A percentile compares a stretch with the other conserved stretches of the same genome.
These are phyloP conservation scores for Potamarius usumacintae DNA, from an alignment of 2,113 vertebrate species.

Conservation along the genomic window DNA sequence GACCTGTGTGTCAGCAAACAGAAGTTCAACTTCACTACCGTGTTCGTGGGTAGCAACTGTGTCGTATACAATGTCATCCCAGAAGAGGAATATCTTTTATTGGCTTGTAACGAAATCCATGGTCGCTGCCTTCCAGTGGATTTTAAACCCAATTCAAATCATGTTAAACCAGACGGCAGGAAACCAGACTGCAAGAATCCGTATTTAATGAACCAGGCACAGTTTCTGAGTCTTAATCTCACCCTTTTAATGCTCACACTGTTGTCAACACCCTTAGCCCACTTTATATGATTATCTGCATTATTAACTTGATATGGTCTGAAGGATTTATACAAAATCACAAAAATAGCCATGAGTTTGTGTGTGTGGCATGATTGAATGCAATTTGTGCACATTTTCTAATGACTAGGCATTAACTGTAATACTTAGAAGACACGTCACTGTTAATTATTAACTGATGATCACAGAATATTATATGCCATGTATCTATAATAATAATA, in stretches of 20 bases:
- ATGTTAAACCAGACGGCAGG: background rate
- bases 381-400: no score
- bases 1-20: slow-evolving; percentile 37
- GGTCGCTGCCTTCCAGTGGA: background rate
- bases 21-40: background rate
- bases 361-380: no score
- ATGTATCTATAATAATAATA: no score
- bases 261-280: background rate
- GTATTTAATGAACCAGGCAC: background rate
- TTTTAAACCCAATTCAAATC: background rate
- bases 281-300: no score
- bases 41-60: slow-evolving; percentile 1
- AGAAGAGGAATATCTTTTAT: slow-evolving; percentile 26
- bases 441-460: background rate
- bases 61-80: background rate
- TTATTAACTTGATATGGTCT: no score
- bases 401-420: background rate
- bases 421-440: background rate
- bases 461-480: background rate
- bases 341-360: no score
- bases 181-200: background rate
- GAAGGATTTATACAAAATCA: no score
- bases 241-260: background rate
- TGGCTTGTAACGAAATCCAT: no score
- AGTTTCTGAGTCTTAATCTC: background rate